Evolutionary conservation across 2,797 vertebrate genomes (phyloP), one percentile per base, ranked within the genome.

Genomic region (Paratrypauchen microcephalus): DNA sequence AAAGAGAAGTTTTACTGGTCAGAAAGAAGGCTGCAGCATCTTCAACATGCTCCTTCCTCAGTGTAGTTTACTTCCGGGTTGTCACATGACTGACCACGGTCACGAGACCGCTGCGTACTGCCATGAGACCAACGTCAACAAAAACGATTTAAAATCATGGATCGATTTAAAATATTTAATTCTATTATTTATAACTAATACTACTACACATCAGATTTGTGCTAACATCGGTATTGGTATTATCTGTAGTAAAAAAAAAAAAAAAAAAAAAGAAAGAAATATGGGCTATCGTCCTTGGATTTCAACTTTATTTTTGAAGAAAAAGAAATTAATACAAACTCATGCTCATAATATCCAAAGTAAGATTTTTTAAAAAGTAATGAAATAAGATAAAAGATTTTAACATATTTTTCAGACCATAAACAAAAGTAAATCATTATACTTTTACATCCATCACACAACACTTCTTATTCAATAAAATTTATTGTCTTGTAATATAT

Each of bases 241-340:
- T 36, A 36, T 36, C 7, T 36, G 41, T 15, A 45, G 3, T 45
- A 45, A n/a, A n/a, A n/a, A n/a, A n/a, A n/a, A n/a, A n/a, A n/a
- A 45, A 1, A 45, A 0, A 45, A 4, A 45, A 45, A 45, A n/a
- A 45, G 0, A 45, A 0, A 45, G 13, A 45, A 45, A 45, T 45
- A 16, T 15, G 3, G 13, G 13, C 41, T 45, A 45, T 45, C 7
- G n/a, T 0, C 0, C 19, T 3, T 0, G 78, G 67, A 69, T 30
- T 84, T 92, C 88, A 65, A 73, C 69, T 93, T 94, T 93, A 93
- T 94, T 63, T 94, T 82, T 79, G 84, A 90, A 87, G 88, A 86
- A 89, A 92, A 93, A 93, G 58, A 77, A 76, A 45, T 15, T 15
- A 45, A 45, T 78, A 76, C 79, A 83, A 72, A 75, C 4, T 82